Evolutionary conservation across 2,113 vertebrate species (phyloP).

Genomic region (Orycteropus afer): DNA sequence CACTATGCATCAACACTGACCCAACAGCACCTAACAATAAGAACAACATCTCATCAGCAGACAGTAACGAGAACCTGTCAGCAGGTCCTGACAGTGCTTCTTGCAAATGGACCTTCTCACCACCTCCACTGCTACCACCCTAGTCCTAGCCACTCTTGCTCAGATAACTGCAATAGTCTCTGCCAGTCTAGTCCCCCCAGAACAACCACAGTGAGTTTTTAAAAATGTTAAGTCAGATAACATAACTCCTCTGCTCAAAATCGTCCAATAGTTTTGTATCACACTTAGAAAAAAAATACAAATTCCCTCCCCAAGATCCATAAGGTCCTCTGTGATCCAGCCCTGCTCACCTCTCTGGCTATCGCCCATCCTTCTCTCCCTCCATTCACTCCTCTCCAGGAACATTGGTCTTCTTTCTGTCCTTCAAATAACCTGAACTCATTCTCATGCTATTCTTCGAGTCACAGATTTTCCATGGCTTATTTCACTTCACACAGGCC

Average conservation of each 20-base stretch:
- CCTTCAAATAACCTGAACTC: rapidly evolving
- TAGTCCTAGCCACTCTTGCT: too few species aligned
- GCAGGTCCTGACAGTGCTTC: background rate
- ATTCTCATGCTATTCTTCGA: background rate
- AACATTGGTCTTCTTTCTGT: background rate
- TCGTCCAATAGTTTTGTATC: background rate
- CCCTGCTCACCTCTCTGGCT: background rate
- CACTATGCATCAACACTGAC: too few species aligned
- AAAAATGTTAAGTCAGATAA: background rate
- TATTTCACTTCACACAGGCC: background rate
- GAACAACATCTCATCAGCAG: too few species aligned
- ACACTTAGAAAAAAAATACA: background rate
- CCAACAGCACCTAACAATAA: too few species aligned
- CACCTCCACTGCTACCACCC: too few species aligned
- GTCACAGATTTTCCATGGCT: background rate
- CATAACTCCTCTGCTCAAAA: background rate
- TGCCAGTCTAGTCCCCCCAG: background rate
- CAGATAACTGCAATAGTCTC: background rate
- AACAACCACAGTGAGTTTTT: background rate
- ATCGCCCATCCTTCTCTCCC: background rate
- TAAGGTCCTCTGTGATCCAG: background rate
- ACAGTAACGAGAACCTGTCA: rapidly evolving
- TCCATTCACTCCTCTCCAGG: rapidly evolving
- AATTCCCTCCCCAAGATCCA: background rate
- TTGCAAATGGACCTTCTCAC: background rate